Percentiles rank a stretch among this genome's conserved stretches.
Evolutionary conservation across 2,113 vertebrate species (phyloP).

Genomic region (Eulemur rufifrons): DNA sequence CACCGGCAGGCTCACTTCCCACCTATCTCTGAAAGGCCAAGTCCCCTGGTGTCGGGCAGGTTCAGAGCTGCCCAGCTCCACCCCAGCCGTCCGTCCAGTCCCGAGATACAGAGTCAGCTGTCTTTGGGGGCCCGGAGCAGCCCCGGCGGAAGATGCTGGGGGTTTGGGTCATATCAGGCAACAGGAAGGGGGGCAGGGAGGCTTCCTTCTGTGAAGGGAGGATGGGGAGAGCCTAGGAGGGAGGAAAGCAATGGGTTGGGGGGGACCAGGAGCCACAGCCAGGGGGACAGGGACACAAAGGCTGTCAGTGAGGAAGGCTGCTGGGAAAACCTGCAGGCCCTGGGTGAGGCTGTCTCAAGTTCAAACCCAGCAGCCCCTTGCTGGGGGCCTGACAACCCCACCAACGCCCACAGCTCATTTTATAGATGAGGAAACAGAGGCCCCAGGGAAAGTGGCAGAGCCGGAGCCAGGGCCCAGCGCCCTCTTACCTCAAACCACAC

Average conservation of each 20-base stretch:
- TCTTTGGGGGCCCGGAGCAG: neutral
- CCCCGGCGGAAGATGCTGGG: neutral
- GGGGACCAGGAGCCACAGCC: neutral
- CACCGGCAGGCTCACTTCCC: neutral
- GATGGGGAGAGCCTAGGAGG: neutral
- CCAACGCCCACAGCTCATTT: neutral
- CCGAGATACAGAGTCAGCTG: neutral
- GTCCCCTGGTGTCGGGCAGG: neutral
- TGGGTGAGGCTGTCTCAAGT: neutral
- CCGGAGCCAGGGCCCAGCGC: neutral
- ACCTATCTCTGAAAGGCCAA: neutral
- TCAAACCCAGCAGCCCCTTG: neutral
- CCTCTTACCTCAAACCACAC: constrained; percentile 46
- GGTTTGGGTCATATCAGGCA: constrained; percentile 5
- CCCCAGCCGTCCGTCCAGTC: neutral
- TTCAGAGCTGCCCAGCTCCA: neutral
- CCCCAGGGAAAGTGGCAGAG: neutral
- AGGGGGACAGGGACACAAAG: neutral
- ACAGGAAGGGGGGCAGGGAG: constrained; percentile 31
- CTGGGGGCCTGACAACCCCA: neutral
- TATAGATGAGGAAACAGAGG: constrained; percentile 18
- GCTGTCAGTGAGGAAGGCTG: neutral
- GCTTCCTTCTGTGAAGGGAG: constrained; percentile 31
- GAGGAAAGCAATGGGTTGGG: neutral
- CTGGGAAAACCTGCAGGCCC: neutral